Percentiles rank a stretch among this genome's conserved stretches.
phyloP scores from a whole-genome alignment of 2,113 vertebrate genomes.

The Tetrao urogallus region DNA sequence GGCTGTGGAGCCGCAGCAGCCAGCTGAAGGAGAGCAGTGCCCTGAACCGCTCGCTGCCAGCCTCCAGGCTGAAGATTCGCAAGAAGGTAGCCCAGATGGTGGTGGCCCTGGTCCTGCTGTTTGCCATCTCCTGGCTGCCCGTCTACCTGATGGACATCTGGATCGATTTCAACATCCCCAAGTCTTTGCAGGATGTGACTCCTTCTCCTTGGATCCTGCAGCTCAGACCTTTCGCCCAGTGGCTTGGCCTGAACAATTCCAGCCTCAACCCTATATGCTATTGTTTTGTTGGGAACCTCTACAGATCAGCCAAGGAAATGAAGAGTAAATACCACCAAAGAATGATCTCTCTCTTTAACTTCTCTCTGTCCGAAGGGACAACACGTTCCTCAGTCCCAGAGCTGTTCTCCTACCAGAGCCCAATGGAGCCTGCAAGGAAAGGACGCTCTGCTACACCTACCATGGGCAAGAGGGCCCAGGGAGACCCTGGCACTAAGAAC shows the following conservation, averaged over 20 bases:
- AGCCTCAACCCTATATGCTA: slow-evolving; percentile 94
- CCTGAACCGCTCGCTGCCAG: slow-evolving; percentile 80
- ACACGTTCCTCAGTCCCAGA: slow-evolving; percentile 46
- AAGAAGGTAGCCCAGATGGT: slow-evolving; percentile 93
- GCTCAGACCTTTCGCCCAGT: slow-evolving; percentile 89
- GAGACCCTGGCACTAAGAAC: slow-evolving; percentile 65
- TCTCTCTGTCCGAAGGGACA: slow-evolving; percentile 73
- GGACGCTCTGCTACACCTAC: background rate
- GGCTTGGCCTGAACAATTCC: slow-evolving; percentile 93
- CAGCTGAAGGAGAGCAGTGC: slow-evolving; percentile 78
- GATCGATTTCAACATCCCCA: slow-evolving; percentile 83
- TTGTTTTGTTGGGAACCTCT: slow-evolving; percentile 89
- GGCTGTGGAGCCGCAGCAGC: slow-evolving; percentile 82
- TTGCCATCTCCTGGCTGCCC: slow-evolving; percentile 88
- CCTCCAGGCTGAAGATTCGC: slow-evolving; percentile 85
- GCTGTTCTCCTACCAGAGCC: slow-evolving; percentile 59
- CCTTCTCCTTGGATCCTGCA: slow-evolving; percentile 87
- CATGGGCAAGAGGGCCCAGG: slow-evolving; percentile 46
- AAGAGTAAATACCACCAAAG: slow-evolving; percentile 87
- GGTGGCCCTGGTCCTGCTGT: slow-evolving; percentile 89
- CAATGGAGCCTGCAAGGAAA: slow-evolving; percentile 14
- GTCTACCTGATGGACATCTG: slow-evolving; percentile 90
- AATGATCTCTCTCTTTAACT: slow-evolving; percentile 82
- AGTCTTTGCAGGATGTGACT: slow-evolving; percentile 74
- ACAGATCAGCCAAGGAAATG: slow-evolving; percentile 87